Evolutionary conservation across 2,888 invertebrate species (phyloP), one percentile per base, ranked within the genome.

Genomic region (Nesidiocoris tenuis): DNA sequence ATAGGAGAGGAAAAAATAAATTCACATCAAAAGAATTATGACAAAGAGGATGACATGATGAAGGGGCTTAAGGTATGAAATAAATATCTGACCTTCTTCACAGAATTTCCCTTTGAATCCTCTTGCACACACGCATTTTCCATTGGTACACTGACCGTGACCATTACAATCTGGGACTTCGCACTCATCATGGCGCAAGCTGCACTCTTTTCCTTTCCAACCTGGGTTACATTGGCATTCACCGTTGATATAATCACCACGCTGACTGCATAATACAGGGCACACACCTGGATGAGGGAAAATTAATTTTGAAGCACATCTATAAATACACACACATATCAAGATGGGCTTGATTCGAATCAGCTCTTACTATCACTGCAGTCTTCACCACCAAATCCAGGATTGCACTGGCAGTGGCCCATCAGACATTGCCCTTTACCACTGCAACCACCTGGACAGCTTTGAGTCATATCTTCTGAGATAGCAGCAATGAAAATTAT

Each of bases 171-270:
- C 96, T 24, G 94, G 90, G 82, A 97, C 93, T 86, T 96, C 96
- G 85, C 98, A 99, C 86, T 98, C 96, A 82, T 96, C 94, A 84
- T 95, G 95, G 59, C 95, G 88, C 80, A 98, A 86, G 63, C 95
- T 94, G 84, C 99, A 99, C 84, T 99, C 98, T 82, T 93, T 93
- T 80, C 98, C 98, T 85, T 97, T 98, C 97, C 97, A 99, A 64
- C 97, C 97, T 1, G 95, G 93, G 85, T 97, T 96, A 84, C 98
- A 99, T 82, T 95, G 93, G 83, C 98, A 99, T 84, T 94, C 93
- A 57, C 98, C 98, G 82, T 95, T 94, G 81, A 94, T 93, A 84
- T 98, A 98, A 83, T 96, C 94, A 54, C 99, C 99, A 79, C 96
- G 91, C 83, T 97, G 97, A 82, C 93, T 95, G 86, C 99, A 99